These are phyloP conservation scores for Crotophaga sulcirostris DNA, from an alignment of 2,113 vertebrate genomes.

Conservation along the genomic window DNA sequence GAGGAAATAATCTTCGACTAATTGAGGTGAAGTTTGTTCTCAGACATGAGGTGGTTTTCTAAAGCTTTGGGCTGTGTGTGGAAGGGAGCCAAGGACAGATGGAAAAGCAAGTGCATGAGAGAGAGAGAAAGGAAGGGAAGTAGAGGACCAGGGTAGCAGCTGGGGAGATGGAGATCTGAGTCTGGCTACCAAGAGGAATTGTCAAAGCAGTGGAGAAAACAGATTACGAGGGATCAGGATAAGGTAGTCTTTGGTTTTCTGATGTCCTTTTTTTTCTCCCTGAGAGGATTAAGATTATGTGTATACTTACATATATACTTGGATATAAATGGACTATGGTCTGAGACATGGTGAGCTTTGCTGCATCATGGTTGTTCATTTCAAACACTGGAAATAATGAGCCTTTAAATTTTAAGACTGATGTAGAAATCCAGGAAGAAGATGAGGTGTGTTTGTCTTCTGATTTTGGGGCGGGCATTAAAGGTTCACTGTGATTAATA, in stretches of 20 bases:
- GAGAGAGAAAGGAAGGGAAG: neutral
- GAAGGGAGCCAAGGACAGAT: neutral
- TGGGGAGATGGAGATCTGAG: neutral
- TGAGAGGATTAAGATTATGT: neutral
- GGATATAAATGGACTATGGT: neutral
- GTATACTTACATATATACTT: neutral
- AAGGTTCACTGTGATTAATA: neutral
- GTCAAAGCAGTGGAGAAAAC: neutral
- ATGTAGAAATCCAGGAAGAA: neutral
- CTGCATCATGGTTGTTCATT: neutral
- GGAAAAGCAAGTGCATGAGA: neutral
- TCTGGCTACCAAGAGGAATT: neutral
- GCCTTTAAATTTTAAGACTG: neutral
- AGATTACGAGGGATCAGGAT: neutral
- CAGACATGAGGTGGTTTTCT: neutral
- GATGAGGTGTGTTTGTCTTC: neutral
- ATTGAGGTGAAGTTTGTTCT: neutral
- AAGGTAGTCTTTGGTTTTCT: neutral
- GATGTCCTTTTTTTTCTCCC: neutral
- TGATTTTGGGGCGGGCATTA: neutral
- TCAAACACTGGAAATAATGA: neutral
- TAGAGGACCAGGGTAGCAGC: neutral
- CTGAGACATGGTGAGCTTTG: neutral
- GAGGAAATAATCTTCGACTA: neutral
- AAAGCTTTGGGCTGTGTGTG: neutral